Conservation (phyloP, 2,113 vertebrate genomes). For the Anthoscopus minutus region DNA sequence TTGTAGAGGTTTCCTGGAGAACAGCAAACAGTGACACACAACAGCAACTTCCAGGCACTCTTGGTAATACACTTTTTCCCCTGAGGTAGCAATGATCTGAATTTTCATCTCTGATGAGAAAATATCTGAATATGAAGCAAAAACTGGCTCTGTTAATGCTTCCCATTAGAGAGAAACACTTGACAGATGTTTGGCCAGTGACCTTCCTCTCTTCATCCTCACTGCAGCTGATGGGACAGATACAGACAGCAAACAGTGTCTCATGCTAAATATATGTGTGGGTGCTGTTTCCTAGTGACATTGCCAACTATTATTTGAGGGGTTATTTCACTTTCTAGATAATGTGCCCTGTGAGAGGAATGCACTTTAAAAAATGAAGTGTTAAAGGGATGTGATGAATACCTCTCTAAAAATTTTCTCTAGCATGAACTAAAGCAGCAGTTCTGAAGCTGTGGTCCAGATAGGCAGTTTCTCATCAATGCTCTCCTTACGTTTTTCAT, state of each 20-base stretch:
- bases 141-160: background rate
- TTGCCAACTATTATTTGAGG: background rate
- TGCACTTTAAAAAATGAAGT: background rate
- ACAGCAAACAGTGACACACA: background rate
- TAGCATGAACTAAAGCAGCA: background rate
- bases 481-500: background rate
- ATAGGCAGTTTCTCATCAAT: background rate
- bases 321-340: background rate
- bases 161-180: background rate
- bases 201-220: background rate
- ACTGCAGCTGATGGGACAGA: background rate
- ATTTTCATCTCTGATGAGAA: background rate
- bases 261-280: background rate
- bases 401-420: background rate
- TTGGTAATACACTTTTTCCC: background rate
- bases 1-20: background rate
- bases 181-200: background rate
- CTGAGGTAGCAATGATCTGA: background rate
- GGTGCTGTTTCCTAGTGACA: background rate
- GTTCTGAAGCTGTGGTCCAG: background rate
- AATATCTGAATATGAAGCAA: background rate
- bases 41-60: background rate
- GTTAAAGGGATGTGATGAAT: background rate
- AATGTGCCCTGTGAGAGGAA: rapidly evolving
- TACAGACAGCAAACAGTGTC: background rate